A percentile compares a stretch with the other conserved stretches of the same genome.
Evolutionary conservation across 1,140 invertebrate species (phyloP).

Genomic region (Glossosoma conforme): DNA sequence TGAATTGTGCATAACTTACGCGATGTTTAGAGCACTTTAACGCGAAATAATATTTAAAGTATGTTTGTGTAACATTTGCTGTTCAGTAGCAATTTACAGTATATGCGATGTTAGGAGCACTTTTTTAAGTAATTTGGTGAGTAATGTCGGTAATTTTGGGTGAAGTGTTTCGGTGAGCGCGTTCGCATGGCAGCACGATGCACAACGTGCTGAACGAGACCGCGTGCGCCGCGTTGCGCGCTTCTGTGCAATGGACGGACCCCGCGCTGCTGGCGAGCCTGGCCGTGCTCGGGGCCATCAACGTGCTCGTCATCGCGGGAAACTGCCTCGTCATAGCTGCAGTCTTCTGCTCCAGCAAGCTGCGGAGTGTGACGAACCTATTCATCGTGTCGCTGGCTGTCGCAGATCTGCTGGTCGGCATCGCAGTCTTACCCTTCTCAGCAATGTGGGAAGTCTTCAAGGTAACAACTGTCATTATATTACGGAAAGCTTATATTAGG

Average conservation of each 20-base stretch:
- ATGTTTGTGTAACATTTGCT: too few relatives aligned
- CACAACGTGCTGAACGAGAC: conserved; percentile 61
- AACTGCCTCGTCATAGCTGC: conserved; percentile 90
- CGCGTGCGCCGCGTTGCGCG: conserved; percentile 68
- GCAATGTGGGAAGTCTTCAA: conserved; percentile 86
- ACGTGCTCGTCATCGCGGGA: conserved; percentile 76
- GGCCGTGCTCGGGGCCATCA: conserved; percentile 72
- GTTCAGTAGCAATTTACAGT: too few relatives aligned
- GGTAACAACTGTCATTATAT: too few relatives aligned
- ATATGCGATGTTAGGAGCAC: background rate
- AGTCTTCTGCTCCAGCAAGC: conserved; percentile 80
- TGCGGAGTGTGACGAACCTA: conserved; percentile 89
- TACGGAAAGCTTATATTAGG: too few relatives aligned
- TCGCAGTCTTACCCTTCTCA: conserved; percentile 87
- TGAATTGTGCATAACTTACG: too few relatives aligned
- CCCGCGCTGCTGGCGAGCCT: conserved; percentile 67
- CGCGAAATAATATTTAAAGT: too few relatives aligned
- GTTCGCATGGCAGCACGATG: too few relatives aligned
- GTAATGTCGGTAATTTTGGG: too few relatives aligned
- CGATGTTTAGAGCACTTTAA: too few relatives aligned
- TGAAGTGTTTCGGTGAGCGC: too few relatives aligned
- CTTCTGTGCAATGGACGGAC: conserved; percentile 73
- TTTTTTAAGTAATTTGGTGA: too few relatives aligned
- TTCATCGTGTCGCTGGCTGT: conserved; percentile 92
- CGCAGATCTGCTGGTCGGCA: conserved; percentile 85